Evolutionary conservation across 2,113 vertebrate species (phyloP).

Genomic region (Hippocampus mohnikei): DNA sequence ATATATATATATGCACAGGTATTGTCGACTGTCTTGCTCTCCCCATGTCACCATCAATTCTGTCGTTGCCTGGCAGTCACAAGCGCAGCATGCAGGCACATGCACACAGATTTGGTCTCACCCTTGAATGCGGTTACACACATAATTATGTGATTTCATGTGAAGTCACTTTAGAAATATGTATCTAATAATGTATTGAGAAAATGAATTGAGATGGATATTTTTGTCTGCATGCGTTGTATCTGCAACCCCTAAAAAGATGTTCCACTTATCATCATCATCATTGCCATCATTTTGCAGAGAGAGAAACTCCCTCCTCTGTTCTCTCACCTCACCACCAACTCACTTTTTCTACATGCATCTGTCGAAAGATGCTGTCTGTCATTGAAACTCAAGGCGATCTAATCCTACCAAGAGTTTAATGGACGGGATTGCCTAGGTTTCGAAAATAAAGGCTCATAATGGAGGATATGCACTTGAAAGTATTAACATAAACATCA

Average conservation of each 20-base stretch:
- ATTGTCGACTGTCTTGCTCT: constrained; percentile 36
- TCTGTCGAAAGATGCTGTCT: too few species aligned
- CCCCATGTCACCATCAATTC: constrained; percentile 33
- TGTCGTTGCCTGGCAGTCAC: constrained; percentile 29
- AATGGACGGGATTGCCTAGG: neutral
- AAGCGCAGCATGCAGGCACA: constrained; percentile 8
- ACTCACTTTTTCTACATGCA: too few species aligned
- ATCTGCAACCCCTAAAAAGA: constrained; percentile 20
- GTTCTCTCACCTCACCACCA: neutral
- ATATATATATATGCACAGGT: neutral
- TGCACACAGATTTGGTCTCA: neutral
- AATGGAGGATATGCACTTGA: too few species aligned
- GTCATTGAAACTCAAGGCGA: neutral
- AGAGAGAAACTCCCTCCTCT: constrained; percentile 20
- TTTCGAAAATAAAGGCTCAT: neutral
- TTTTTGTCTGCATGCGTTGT: constrained; percentile 9
- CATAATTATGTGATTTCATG: neutral
- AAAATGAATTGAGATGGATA: neutral
- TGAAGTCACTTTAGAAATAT: neutral
- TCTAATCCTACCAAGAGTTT: neutral
- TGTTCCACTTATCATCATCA: constrained; percentile 29
- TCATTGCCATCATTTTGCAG: constrained; percentile 47
- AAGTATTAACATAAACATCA: too few species aligned
- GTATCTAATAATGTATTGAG: neutral
- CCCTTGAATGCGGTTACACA: neutral